Base-by-base conservation (phyloP, 2,113 vertebrate species). In the Verasper variegatus region DNA sequence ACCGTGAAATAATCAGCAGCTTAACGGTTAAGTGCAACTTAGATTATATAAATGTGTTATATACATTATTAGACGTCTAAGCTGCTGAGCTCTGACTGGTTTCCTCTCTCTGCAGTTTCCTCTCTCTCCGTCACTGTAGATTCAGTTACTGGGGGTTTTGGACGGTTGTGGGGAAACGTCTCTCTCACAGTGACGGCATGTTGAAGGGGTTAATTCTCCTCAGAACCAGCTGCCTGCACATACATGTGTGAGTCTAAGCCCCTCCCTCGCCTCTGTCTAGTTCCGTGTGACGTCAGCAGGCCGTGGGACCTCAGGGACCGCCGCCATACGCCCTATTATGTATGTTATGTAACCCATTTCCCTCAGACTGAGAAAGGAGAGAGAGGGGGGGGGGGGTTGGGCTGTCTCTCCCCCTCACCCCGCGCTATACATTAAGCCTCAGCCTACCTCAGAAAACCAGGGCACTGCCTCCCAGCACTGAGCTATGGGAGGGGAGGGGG, bases 311-410 rank as follows among this genome's bases (percentile, higher is more conserved):
- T 71, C 61, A 0, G 79, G 68, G 76, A 74, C 54, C 35, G 64
- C 81, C 72, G 77, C 68, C 66, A 45, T 74, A 74, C 76, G 31
- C 47, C 59, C 66, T 47, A 58, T 92, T 91, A 89, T 78, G 85
- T 78, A 87, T 47, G 60, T 92, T 91, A 89, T 74, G 84, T 82
- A 91, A 92, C 85, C 24, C 24, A 42, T 82, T 84, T 72, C 71
- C 12, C 35, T 87, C 69, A 69, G 78, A 78, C 66, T 9, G 60
- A 62, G 61, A 24, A 23, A 42, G 21, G 45, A 67, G 78, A 78
- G 63, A 5, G 60, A 62, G 61, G 23, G 15, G 10, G 17, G 8
- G 70, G 1, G 65, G 15, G 60, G 31, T 51, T 58, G 63, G 45
- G 62, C 11, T 24, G n/a, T 51, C 62, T 31, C 56, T 17, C 35